Evolutionary conservation across 64 coral and sea anemone species (phyloP), one percentile per base, ranked within the genome.

Genomic region (Actinia equina): DNA sequence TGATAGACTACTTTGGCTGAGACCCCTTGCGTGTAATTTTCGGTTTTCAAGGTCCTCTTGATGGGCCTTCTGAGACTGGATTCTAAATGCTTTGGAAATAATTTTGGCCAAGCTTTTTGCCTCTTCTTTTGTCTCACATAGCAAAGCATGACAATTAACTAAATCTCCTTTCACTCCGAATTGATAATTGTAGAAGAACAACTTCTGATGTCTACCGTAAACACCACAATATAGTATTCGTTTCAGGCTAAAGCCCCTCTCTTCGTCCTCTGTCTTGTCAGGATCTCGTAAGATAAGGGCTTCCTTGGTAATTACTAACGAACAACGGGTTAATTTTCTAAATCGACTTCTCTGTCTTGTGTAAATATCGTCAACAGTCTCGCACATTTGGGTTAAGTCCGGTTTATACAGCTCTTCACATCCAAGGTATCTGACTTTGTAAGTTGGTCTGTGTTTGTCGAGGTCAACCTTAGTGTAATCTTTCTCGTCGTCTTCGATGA

Each of bases 151-250:
- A 79, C 94, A 97, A 78, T 97, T 93, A 6, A 97, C 85, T 84
- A 84, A 81, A 77, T 93, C 94, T 77, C 91, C 85, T 90, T 97
- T 97, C 27, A 90, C 63, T 82, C 94, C 94, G 81, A 89, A 89
- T 54, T 97, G 94, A 83, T 97, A 97, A 17, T 92, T 97, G 51
- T 93, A 97, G 91, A 97, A 97, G 83, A 97, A 97, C 22, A 97
- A 44, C 90, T 86, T 79, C 82, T 97, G 94, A 81, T 93, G 79
- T 7, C 89, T 71, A 19, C 89, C 89, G 69, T 83, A 97, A 52
- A 97, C 94, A 15, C 94, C 94, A 22, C 88, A 90, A 69, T 93
- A 97, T 46, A 92, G 77, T 77, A 97, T 97, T 65, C 91, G 71
- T 43, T 84, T 84, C 30, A 97, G 55, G 17, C 82, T 67, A 44